Base-by-base conservation (phyloP, 2,888 invertebrate genomes). In the Megaustenia siamemsis region DNA sequence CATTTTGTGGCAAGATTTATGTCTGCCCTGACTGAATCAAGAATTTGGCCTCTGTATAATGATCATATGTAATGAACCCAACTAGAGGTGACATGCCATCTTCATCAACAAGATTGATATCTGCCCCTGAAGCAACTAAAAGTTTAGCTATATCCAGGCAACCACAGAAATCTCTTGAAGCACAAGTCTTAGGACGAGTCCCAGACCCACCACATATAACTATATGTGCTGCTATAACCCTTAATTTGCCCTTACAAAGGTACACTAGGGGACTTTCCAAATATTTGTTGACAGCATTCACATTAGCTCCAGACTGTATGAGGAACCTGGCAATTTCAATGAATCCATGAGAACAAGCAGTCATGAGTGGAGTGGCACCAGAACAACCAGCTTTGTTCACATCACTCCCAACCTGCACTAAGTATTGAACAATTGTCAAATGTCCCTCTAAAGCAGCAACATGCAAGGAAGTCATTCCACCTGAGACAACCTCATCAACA, bases 91-190 rank as follows among this genome's bases (percentile, higher is more conserved):
- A n/a, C 21, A 24, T 35, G 0, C 53, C 53, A 2, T 38, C 76
- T 35, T 15, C 32, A 24, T 76, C 76, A 15, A 15, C 24, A 56
- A 49, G 35, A 24, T 76, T 76, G 0, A 76, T 56, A 76, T 76
- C 53, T 38, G 35, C 76, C 24, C 56, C 76, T 35, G 76, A 32
- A n/a, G 24, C 38, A 32, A 76, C 56, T 15, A 76, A 49, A n/a
- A 76, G 56, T 76, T 76, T 53, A n/a, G 56, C 76, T 12, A 76
- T 38, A 49, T 53, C 38, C 53, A 76, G 5, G 35, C 76, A 76
- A 24, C 53, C 53, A 56, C 76, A 76, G 4, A 18, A 32, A 1
- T 35, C 24, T 49, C 56, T 56, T 35, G 53, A 35, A 35, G 35
- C 38, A 35, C 76, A 76, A 28, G 35, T 35, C 38, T 53, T 56